Evolutionary conservation across 2,888 invertebrate species (phyloP).

Genomic region (Pandemis heparana): DNA sequence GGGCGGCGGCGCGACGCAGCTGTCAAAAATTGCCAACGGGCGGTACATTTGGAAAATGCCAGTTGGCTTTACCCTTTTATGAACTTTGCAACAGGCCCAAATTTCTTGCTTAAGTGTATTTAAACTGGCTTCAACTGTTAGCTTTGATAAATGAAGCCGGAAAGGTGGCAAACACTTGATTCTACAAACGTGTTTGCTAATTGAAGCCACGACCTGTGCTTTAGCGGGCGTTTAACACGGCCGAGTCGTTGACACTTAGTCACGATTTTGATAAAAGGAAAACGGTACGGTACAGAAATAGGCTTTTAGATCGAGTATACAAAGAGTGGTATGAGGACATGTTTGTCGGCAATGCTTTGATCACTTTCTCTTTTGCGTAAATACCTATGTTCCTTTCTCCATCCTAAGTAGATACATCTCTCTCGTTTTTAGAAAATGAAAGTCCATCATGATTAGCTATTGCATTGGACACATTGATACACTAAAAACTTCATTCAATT

Average conservation of each 20-base stretch:
- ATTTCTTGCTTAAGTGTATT: too few species aligned
- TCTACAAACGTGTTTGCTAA: constrained; percentile 5
- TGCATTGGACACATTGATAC: too few species aligned
- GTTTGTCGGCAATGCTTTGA: neutral
- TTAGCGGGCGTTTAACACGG: neutral
- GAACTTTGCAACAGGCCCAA: too few species aligned
- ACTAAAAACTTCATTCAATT: too few species aligned
- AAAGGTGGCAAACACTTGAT: neutral
- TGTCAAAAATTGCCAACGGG: too few species aligned
- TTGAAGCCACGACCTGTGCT: neutral
- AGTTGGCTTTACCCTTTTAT: too few species aligned
- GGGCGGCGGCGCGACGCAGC: too few species aligned
- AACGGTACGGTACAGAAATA: constrained; percentile 1
- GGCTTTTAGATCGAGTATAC: neutral
- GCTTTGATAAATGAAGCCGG: neutral
- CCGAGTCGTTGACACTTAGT: constrained; percentile 9
- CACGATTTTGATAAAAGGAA: neutral
- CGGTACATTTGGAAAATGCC: too few species aligned
- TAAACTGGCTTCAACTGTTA: too few species aligned
- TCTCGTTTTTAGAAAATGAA: too few species aligned
- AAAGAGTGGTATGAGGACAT: neutral
- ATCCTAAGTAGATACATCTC: neutral
- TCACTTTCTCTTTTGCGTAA: neutral
- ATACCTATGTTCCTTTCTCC: neutral
- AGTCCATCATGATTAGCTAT: too few species aligned